phyloP scores from a whole-genome alignment of 2,113 vertebrate species.

The Meleagris gallopavo region DNA sequence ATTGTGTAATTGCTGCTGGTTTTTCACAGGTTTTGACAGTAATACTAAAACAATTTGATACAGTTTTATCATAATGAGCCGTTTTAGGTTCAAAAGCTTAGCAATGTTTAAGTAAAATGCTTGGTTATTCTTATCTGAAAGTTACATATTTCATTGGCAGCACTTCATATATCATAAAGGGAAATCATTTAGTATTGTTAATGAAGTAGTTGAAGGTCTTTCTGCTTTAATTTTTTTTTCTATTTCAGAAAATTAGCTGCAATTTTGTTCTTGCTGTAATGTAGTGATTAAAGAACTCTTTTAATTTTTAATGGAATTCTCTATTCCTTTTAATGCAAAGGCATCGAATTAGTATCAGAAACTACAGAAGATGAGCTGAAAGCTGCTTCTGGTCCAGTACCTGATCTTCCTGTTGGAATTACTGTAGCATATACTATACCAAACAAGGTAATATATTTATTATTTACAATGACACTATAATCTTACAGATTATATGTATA shows the following conservation, averaged over 20 bases:
- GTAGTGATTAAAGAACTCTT: neutral
- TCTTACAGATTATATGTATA: neutral
- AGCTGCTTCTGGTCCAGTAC: constrained; percentile 85
- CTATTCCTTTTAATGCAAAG: constrained; percentile 67
- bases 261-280: neutral
- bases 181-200: neutral
- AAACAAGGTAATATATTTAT: constrained; percentile 78
- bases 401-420: constrained; percentile 92
- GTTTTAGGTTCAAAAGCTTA: neutral
- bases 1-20: neutral
- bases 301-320: neutral
- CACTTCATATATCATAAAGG: neutral
- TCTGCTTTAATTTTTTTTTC: neutral
- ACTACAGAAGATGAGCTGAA: constrained; percentile 89
- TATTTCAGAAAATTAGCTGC: neutral
- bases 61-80: neutral
- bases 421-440: constrained; percentile 94
- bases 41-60: neutral
- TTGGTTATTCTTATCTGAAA: neutral
- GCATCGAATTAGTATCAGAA: constrained; percentile 94
- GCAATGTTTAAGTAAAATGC: neutral
- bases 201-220: neutral
- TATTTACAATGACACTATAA: neutral
- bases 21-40: neutral
- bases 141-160: neutral